Evolutionary conservation across 2,888 invertebrate species (phyloP).

Genomic region (Leptodirus hochenwartii): DNA sequence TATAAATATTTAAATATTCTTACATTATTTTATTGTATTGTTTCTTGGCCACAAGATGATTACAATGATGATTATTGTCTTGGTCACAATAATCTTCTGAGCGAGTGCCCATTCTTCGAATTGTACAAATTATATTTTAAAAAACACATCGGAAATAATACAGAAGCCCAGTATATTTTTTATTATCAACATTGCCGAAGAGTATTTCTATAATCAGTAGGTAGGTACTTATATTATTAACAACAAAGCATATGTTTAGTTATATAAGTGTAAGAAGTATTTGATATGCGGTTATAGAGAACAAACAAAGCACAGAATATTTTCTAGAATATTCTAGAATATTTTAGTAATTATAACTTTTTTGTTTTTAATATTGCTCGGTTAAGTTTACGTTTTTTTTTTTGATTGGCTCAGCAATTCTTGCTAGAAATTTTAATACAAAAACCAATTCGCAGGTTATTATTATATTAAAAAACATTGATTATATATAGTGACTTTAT

Average conservation of each 20-base stretch:
- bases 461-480: too few species aligned
- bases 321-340: too few species aligned
- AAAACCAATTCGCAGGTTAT: background rate
- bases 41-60: conserved; percentile 20
- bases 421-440: conserved; percentile 12
- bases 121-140: conserved; percentile 12
- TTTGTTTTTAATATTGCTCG: background rate
- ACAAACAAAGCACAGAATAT: too few species aligned
- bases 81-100: conserved; percentile 29
- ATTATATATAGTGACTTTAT: too few species aligned
- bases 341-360: conserved; percentile 1
- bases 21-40: conserved; percentile 10
- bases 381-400: conserved; percentile 18
- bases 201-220: too few species aligned
- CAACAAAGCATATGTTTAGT: too few species aligned
- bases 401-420: conserved; percentile 36
- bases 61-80: conserved; percentile 29
- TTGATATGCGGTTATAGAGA: too few species aligned
- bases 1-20: conserved; percentile 3
- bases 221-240: too few species aligned
- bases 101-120: conserved; percentile 14
- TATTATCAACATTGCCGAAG: too few species aligned
- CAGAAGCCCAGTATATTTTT: too few species aligned
- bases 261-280: too few species aligned
- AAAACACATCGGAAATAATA: conserved; percentile 5